These are phyloP conservation scores for Anthrax anthrax DNA, from an alignment of 2,888 invertebrate species.

Conservation along the genomic window DNA sequence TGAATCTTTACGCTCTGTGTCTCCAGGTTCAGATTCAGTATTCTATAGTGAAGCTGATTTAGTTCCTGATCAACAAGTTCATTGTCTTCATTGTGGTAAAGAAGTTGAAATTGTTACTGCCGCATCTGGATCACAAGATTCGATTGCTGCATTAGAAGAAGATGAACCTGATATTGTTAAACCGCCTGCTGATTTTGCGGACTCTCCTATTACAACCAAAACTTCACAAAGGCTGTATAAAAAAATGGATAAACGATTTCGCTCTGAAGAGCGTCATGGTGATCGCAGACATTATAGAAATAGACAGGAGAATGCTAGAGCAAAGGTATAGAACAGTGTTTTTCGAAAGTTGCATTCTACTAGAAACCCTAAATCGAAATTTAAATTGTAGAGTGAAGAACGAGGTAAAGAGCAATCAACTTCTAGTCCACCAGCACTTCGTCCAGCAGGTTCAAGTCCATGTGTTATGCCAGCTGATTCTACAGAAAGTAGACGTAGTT, in stretches of 20 bases:
- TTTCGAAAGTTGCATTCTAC: not conserved
- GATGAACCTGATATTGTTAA: constrained; percentile 59
- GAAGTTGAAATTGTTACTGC: constrained; percentile 53
- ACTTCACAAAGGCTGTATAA: constrained; percentile 48
- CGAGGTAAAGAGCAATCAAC: constrained; percentile 53
- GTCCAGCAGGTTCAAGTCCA: constrained; percentile 50
- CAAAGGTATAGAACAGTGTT: constrained; percentile 63
- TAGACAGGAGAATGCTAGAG: constrained; percentile 55
- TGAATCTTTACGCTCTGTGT: constrained; percentile 75
- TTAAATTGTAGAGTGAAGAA: constrained; percentile 44
- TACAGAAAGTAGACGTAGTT: constrained; percentile 7
- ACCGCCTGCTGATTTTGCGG: constrained; percentile 78
- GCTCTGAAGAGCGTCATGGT: constrained; percentile 58
- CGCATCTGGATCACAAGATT: constrained; percentile 30
- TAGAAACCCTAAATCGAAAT: not conserved
- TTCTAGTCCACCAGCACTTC: constrained; percentile 58
- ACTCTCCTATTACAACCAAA: constrained; percentile 54
- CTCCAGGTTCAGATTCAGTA: constrained; percentile 80
- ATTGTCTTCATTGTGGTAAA: constrained; percentile 72
- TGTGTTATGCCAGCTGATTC: constrained; percentile 41
- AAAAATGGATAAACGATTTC: constrained; percentile 61
- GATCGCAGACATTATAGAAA: constrained; percentile 49
- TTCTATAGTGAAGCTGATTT: constrained; percentile 68
- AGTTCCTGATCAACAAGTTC: constrained; percentile 40
- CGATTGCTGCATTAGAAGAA: constrained; percentile 35